Evolutionary conservation across 2,113 vertebrate species (phyloP), one percentile per base, ranked within the genome.

Genomic region (Mus pahari): DNA sequence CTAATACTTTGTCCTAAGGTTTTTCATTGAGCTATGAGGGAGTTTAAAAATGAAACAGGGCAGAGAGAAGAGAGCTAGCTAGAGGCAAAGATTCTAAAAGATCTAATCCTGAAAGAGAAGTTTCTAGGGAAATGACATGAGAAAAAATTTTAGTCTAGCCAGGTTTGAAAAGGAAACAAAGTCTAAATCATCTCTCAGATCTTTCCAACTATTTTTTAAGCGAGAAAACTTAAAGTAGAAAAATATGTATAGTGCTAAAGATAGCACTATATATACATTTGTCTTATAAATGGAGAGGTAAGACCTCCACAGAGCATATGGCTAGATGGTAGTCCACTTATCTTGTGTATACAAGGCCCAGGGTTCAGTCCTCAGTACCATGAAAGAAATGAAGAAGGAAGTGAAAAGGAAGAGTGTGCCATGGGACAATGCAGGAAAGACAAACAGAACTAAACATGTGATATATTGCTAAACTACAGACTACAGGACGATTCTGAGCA

Each of bases 151-250:
- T 84, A 60, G 4, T 66, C 66, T 89, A 33, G 10, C 39, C 70
- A 73, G 19, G 14, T 4, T 58, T 58, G 3, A 48, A 36, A 95
- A 4, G 83, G 58, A 78, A 86, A 88, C 89, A 89, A 87, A 93
- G 53, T 84, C 33, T 66, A 95, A 78, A 92, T 91, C 89, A 45
- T 50, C 83, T 58, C 60, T 93, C 90, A 71, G 88, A 81, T 4
- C 9, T 95, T 90, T 58, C 86, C 83, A 90, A 33, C 50, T 88
- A 74, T 82, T 89, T 94, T 96, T 95, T 58, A 93, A 66, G 45
- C 58, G 36, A 89, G 66, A 19, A 91, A 96, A 83, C 28, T 28
- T 33, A 86, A 90, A 79, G n/a, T 75, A 81, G 58, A 31, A 83
- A 62, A 39, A 74, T 60, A 83, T 60, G 33, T 66, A 66, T 50